A percentile compares a stretch with the other conserved stretches of the same genome.
Conservation (phyloP, 2,797 vertebrate genomes). For the Manis javanica region DNA sequence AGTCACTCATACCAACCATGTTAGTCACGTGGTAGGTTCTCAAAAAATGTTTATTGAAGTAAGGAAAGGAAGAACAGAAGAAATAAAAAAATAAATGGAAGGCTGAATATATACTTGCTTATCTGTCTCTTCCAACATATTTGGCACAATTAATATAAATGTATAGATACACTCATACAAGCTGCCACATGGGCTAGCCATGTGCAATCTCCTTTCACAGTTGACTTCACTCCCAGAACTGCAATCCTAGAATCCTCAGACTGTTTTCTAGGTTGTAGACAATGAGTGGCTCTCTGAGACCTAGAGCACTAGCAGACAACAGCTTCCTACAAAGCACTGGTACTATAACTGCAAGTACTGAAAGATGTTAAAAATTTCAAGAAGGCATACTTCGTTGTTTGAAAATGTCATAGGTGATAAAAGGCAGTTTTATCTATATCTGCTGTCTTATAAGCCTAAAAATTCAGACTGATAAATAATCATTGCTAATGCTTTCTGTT, state of each 20-base stretch:
- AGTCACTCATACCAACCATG: background rate
- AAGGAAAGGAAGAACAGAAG: background rate
- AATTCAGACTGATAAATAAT: slow-evolving; percentile 43
- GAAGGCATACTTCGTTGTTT: background rate
- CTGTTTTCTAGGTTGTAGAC: background rate
- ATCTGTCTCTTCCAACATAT: background rate
- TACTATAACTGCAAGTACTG: background rate
- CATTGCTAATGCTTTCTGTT: slow-evolving; percentile 64
- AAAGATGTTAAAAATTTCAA: slow-evolving; percentile 4
- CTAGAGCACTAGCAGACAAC: background rate
- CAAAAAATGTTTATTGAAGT: background rate
- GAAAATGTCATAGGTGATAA: slow-evolving; percentile 53
- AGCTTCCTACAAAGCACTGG: background rate
- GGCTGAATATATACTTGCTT: background rate
- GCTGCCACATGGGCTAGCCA: too few species aligned
- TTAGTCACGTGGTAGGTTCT: background rate
- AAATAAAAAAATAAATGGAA: background rate
- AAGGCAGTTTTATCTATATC: slow-evolving; percentile 50
- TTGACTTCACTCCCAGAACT: too few species aligned
- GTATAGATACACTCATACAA: too few species aligned
- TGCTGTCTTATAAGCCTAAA: background rate
- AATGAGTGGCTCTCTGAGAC: background rate
- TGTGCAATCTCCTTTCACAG: too few species aligned
- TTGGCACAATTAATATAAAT: background rate
- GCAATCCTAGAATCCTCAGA: background rate